Base-by-base conservation (phyloP, 2,113 vertebrate species). In the Riparia riparia region DNA sequence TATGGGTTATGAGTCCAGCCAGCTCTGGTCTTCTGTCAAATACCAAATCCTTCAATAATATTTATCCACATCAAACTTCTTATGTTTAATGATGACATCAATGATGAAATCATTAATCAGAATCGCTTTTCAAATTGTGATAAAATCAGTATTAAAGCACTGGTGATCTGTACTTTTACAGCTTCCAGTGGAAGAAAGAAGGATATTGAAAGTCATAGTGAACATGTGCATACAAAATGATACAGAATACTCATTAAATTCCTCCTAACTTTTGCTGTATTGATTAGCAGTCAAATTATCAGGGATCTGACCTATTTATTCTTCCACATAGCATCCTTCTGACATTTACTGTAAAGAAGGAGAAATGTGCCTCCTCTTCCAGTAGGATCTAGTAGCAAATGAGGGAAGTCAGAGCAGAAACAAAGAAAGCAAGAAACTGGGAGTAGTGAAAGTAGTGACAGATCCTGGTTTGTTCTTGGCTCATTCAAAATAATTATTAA, bases 231-330 rank as follows among this genome's bases (percentile, higher is more conserved):
- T 56, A 69, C 31, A 82, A 74, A 95, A 53, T 42, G 64, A 89
- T 37, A 61, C 12, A 41, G 29, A 84, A 71, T 49, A 22, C 49
- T 69, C 24, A 80, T 79, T 90, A 82, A 85, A 85, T 51, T 69
- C 31, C 19, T 49, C 42, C 79, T 57, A 61, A 64, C 17, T 82
- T 61, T 61, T 20, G 8, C 44, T 45, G 11, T 64, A 87, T 90
- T 72, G 88, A 88, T 92, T 88, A 90, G 29, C 56, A 64, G 77
- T 81, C 49, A 94, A 44, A 19, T 41, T 94, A 66, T 79, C 90
- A 93, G 32, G 15, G 49, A 60, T 56, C 25, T 82, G 74, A 74
- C 70, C 81, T 87, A 25, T 86, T 71, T 84, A 60, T 26, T 89
- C 39, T 58, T 57, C 39, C 39, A 47, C 29, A 32, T 1, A 17